These are phyloP conservation scores for Drosophila formosana DNA, from an alignment of 2,888 invertebrate genomes.

Conservation along the genomic window DNA sequence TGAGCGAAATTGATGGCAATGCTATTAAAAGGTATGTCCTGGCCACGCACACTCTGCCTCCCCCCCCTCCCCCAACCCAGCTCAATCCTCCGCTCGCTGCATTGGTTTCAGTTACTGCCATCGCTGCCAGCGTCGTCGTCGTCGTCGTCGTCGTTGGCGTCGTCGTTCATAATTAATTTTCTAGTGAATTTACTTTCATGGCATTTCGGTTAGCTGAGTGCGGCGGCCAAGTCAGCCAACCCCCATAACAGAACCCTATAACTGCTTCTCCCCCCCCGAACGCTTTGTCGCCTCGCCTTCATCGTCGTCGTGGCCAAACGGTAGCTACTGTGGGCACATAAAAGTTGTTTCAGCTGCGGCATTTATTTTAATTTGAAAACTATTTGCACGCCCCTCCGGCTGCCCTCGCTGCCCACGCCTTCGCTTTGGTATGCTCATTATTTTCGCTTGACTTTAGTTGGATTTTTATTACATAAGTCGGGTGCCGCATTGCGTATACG, in stretches of 20 bases:
- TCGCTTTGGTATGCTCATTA: constrained; percentile 60
- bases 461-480: constrained; percentile 74
- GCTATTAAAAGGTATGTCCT: constrained; percentile 75
- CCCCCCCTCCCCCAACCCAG: neutral
- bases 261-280: neutral
- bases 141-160: constrained; percentile 28
- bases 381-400: constrained; percentile 62
- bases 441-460: constrained; percentile 75
- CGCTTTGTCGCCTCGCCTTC: neutral
- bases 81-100: constrained; percentile 45
- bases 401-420: constrained; percentile 35
- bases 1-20: constrained; percentile 81
- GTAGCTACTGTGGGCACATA: constrained; percentile 58
- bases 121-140: constrained; percentile 19
- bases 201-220: constrained; percentile 71
- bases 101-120: constrained; percentile 52
- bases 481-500: constrained; percentile 70
- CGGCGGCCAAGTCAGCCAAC: constrained; percentile 41
- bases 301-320: neutral
- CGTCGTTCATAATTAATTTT: constrained; percentile 79
- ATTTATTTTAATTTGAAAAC: constrained; percentile 81
- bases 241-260: constrained; percentile 8
- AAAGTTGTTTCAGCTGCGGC: constrained; percentile 76
- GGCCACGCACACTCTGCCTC: constrained; percentile 23
- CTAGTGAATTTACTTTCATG: constrained; percentile 80